Base-by-base conservation (phyloP, 1,140 invertebrate species). In the Zaprionus vittiger region DNA sequence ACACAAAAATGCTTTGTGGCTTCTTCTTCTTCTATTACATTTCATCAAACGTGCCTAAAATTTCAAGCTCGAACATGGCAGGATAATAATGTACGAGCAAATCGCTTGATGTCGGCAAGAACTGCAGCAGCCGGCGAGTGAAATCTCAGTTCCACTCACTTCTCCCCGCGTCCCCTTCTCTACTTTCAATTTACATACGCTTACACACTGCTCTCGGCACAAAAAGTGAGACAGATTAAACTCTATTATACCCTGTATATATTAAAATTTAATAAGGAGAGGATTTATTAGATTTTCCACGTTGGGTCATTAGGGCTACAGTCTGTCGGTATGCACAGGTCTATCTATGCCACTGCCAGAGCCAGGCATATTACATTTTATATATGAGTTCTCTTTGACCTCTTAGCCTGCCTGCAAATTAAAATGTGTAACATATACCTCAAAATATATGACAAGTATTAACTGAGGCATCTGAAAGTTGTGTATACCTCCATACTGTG, bases 41-140 rank as follows among this genome's bases (percentile, higher is more conserved):
- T 81, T 56, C 81, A 84, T 84, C 81, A 84, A 84, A 84, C 81
- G 78, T 84, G 81, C 78, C 78, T 74, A 55, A 84, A 84, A 84
- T 84, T 61, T 73, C 65, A 81, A 84, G 65, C 69, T 62, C 81
- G 64, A 73, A 83, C 82, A 84, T 84, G 81, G 72, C 81, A 81
- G 80, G 73, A 78, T 84, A 84, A 84, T 84, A 84, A 84, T 78
- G 66, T 84, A 81, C 65, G 84, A 84, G 78, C 63, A 74, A 74
- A 79, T 71, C 82, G 66, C 73, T 84, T 80, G 71, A 72, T 37
- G 82, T 81, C 64, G 73, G 52, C 71, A 72, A 74, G 44, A 69
- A 70, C 37, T 41, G 26, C 52, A 65, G 62, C 28, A 62, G 69
- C 11, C 24, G 60, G 26, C 52, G 49, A 67, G 34, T 69, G 37